These are phyloP conservation scores for Tetragnatha versicolor DNA, from an alignment of 1,140 invertebrate genomes.

Conservation along the genomic window DNA sequence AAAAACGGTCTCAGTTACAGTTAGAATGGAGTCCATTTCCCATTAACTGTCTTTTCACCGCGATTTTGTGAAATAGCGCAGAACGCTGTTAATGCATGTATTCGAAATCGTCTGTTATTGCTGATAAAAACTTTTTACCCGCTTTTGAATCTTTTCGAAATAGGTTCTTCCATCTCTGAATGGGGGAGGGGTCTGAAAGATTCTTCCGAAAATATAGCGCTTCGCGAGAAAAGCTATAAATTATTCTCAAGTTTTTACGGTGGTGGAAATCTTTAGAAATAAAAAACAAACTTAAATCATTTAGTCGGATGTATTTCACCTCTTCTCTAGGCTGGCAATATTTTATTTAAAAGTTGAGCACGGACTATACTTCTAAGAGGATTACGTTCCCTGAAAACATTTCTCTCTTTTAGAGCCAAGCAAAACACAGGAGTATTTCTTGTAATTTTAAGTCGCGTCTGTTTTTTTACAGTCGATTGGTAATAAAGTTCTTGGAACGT, in stretches of 20 bases:
- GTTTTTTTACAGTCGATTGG: neutral
- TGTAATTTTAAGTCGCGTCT: neutral
- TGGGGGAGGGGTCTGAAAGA: neutral
- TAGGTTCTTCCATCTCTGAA: neutral
- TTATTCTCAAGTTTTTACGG: slow-evolving; percentile 33
- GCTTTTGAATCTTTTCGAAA: neutral
- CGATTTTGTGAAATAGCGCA: slow-evolving; percentile 41
- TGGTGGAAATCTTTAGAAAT: neutral
- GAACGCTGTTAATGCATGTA: slow-evolving; percentile 40
- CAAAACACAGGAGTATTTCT: neutral
- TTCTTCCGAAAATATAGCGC: slow-evolving; percentile 16
- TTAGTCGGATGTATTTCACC: slow-evolving; percentile 25
- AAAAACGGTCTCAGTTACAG: neutral
- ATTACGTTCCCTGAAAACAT: slow-evolving; percentile 45
- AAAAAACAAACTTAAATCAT: slow-evolving; percentile 43
- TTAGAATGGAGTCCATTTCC: neutral
- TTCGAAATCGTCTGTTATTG: slow-evolving; percentile 28
- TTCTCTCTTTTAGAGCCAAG: neutral
- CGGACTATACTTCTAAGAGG: neutral
- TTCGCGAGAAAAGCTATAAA: slow-evolving; percentile 18
- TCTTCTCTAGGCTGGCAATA: slow-evolving; percentile 9
- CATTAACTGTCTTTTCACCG: slow-evolving; percentile 29
- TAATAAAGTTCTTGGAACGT: no score
- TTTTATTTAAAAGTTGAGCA: slow-evolving; percentile 37
- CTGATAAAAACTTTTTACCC: slow-evolving; percentile 25